Base-by-base conservation (phyloP, 2,797 vertebrate species). In the Ceryle rudis region DNA sequence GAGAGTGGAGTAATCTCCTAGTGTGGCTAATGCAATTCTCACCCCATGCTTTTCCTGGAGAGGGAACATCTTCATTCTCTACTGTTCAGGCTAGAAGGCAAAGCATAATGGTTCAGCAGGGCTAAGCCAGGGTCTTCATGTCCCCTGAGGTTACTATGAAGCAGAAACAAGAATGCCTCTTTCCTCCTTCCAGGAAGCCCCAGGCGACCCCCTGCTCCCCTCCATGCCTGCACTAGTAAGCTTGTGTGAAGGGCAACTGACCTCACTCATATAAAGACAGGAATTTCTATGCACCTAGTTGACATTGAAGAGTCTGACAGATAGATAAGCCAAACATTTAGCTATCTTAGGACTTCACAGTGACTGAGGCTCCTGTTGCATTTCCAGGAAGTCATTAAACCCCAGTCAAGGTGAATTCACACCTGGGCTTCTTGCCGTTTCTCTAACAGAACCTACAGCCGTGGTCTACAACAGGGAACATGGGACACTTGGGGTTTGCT, bases 11-110 rank as follows among this genome's bases (percentile, higher is more conserved):
- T 52, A 91, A 90, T 95, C 79, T 89, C 51, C 72, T 55, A 88
- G 83, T 33, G 86, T 72, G 83, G 69, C 66, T 87, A 96, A 96
- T 66, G 83, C 80, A 95, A 71, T 92, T 95, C 92, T 95, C 60
- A 75, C 67, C 61, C 87, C 17, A 35, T 69, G 81, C 49, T 90
- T 88, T 92, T 81, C 58, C 89, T 39, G 25, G 20, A 84, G 47
- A 84, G 66, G 35, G 33, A 87, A 86, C 1, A 28, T 77, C 81
- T 81, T 82, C 62, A 69, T 80, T 78, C 74, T 73, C 41, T 52
- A 39, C 65, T 11, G 21, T 39, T 88, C 70, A 64, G 70, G 61
- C 37, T 83, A 73, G 44, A 86, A 96, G 54, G 57, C 67, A 81
- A 94, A 88, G 42, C 29, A 42, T 25, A 81, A 78, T 4, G 39